Conservation (phyloP, 1,140 invertebrate species). For the Atta texana region DNA sequence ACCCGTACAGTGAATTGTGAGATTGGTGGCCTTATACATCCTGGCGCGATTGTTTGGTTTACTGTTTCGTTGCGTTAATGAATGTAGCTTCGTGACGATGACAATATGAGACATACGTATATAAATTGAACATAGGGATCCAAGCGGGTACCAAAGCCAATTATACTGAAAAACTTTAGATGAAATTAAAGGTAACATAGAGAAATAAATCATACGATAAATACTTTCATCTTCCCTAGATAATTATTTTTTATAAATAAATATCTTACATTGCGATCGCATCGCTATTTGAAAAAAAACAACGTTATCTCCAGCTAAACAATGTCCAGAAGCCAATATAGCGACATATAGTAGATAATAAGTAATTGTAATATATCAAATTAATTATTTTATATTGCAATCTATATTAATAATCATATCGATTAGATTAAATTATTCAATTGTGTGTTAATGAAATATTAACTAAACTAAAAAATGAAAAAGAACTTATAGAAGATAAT, state of each 20-base stretch:
- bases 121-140: conserved; percentile 56
- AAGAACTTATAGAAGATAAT: background rate
- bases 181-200: conserved; percentile 12
- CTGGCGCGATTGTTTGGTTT: conserved; percentile 90
- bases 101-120: conserved; percentile 60
- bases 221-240: conserved; percentile 29
- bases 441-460: background rate
- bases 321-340: background rate
- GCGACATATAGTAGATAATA: background rate
- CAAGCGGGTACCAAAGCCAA: conserved; percentile 2
- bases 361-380: background rate
- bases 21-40: conserved; percentile 90
- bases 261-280: background rate
- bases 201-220: background rate
- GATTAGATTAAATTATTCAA: conserved; percentile 12
- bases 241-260: background rate
- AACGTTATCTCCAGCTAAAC: background rate
- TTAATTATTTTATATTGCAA: conserved; percentile 20
- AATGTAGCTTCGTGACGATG: conserved; percentile 76
- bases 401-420: conserved; percentile 7
- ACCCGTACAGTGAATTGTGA: conserved; percentile 92
- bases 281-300: background rate
- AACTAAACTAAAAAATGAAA: background rate
- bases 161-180: conserved; percentile 21
- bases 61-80: conserved; percentile 85